These are phyloP conservation scores for Alligator mississippiensis DNA, from an alignment of 2,113 vertebrate species.

Conservation along the genomic window DNA sequence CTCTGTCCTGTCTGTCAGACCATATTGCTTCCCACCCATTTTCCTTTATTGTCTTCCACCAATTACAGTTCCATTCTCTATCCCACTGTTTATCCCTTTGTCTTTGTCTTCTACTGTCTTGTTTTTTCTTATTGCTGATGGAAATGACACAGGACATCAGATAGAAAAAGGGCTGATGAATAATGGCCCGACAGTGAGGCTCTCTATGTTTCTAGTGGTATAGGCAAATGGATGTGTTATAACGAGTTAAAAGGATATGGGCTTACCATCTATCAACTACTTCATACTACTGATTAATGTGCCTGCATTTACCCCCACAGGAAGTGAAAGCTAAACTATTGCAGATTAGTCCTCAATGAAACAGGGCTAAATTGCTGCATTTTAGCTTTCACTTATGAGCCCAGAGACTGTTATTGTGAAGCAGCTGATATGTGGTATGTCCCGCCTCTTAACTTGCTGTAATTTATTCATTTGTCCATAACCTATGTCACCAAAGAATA, in stretches of 20 bases:
- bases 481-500: conserved; percentile 2
- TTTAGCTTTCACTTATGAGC: too few relatives aligned
- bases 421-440: too few relatives aligned
- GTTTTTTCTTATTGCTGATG: not conserved
- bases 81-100: conserved; percentile 31
- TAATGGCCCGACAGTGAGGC: not conserved
- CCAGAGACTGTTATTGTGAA: too few relatives aligned
- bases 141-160: conserved; percentile 36
- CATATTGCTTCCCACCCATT: not conserved
- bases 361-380: too few relatives aligned
- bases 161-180: conserved; percentile 15
- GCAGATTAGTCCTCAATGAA: too few relatives aligned
- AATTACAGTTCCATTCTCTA: not conserved
- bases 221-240: too few relatives aligned
- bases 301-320: not conserved
- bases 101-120: conserved; percentile 14
- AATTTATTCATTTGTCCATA: not conserved
- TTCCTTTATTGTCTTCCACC: not conserved
- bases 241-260: too few relatives aligned
- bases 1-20: not conserved
- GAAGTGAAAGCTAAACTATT: not conserved
- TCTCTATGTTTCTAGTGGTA: too few relatives aligned
- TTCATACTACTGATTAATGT: too few relatives aligned
- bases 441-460: too few relatives aligned
- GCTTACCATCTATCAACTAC: too few relatives aligned